phyloP scores from a whole-genome alignment of 2,888 invertebrate species.

The Brenthis daphne region DNA sequence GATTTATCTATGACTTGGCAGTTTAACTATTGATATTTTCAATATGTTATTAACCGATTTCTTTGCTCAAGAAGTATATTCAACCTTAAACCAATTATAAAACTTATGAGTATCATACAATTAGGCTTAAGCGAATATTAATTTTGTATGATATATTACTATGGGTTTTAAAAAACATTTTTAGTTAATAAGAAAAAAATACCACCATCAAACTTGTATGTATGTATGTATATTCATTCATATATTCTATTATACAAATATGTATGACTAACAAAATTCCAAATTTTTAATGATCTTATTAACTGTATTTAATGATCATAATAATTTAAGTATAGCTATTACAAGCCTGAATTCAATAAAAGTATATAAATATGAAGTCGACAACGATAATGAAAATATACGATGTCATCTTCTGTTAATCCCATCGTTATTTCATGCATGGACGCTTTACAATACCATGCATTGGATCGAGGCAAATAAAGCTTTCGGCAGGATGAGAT shows the following conservation, averaged over 20 bases:
- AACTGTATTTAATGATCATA: neutral
- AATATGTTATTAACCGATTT: neutral
- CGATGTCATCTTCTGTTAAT: constrained; percentile 70
- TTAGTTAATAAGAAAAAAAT: neutral
- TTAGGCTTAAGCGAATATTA: too few species aligned
- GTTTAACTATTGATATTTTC: constrained; percentile 47
- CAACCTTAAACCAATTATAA: neutral
- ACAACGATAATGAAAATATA: constrained; percentile 58
- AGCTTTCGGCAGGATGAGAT: constrained; percentile 19
- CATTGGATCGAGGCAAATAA: constrained; percentile 19
- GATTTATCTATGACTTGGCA: constrained; percentile 72
- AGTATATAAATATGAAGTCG: constrained; percentile 38
- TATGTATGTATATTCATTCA: too few species aligned
- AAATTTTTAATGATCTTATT: constrained; percentile 1
- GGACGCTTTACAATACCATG: constrained; percentile 37
- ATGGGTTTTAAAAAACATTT: neutral
- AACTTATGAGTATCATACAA: too few species aligned
- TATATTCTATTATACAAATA: too few species aligned
- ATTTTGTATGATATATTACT: too few species aligned
- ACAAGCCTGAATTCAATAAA: constrained; percentile 39
- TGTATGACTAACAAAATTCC: too few species aligned
- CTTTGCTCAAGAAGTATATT: neutral
- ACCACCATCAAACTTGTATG: too few species aligned
- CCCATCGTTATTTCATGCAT: constrained; percentile 73
- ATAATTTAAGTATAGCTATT: constrained; percentile 2